Percentiles rank a stretch among this genome's conserved stretches.
phyloP scores from a whole-genome alignment of 2,888 invertebrate genomes.

The Neoaliturus tenellus region DNA sequence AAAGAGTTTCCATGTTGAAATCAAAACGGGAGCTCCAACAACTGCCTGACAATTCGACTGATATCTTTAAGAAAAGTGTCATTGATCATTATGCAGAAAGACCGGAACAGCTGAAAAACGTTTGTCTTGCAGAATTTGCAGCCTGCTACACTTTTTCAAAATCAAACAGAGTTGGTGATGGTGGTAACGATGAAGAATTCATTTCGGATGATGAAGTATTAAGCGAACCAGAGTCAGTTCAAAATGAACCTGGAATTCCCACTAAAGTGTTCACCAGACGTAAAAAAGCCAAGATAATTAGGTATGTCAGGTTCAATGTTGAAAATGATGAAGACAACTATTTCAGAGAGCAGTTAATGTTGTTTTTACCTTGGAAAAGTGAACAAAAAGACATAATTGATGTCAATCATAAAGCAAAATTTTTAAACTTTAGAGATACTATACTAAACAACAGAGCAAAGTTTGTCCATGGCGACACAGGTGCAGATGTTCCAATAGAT shows the following conservation, averaged over 20 bases:
- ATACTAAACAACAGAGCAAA: slow-evolving; percentile 2
- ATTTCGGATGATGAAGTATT: slow-evolving; percentile 20
- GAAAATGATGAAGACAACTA: slow-evolving; percentile 41
- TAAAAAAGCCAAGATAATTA: slow-evolving; percentile 22
- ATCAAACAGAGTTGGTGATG: not conserved
- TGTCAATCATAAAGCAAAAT: slow-evolving; percentile 53
- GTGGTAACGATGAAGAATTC: not conserved
- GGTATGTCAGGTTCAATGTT: slow-evolving; percentile 30
- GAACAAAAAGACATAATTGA: slow-evolving; percentile 61
- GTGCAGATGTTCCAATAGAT: too few relatives aligned
- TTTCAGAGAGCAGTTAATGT: slow-evolving; percentile 40
- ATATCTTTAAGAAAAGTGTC: too few relatives aligned
- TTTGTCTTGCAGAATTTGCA: too few relatives aligned
- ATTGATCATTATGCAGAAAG: too few relatives aligned
- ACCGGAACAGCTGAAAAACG: too few relatives aligned
- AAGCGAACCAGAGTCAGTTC: not conserved
- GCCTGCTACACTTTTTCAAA: too few relatives aligned
- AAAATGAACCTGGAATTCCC: not conserved
- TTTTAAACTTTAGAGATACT: not conserved
- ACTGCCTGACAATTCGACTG: too few relatives aligned
- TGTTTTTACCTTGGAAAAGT: slow-evolving; percentile 64
- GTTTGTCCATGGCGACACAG: slow-evolving; percentile 32
- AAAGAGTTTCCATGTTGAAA: too few relatives aligned
- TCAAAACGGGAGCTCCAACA: too few relatives aligned
- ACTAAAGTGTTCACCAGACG: not conserved